phyloP scores from a whole-genome alignment of 2,113 vertebrate species.

The Vicugna pacos region DNA sequence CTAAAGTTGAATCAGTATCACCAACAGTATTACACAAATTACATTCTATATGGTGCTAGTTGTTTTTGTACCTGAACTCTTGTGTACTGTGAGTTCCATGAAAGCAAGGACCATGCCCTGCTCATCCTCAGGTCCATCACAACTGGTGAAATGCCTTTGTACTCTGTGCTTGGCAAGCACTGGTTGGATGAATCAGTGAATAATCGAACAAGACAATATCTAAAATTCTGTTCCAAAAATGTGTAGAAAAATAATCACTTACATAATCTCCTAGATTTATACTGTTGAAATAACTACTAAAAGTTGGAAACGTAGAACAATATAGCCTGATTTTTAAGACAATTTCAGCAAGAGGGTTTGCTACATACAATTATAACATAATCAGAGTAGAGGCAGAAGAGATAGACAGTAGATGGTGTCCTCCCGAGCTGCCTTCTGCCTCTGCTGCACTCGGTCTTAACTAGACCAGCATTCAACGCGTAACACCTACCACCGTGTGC shows the following conservation, averaged over 20 bases:
- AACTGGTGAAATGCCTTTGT: not conserved
- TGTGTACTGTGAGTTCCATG: not conserved
- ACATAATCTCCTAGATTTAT: not conserved
- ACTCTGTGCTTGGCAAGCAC: not conserved
- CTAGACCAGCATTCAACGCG: not conserved
- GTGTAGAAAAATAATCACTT: not conserved
- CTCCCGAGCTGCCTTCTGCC: not conserved
- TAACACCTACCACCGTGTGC: not conserved
- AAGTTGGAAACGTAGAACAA: not conserved
- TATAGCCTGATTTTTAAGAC: not conserved
- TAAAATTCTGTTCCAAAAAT: slow-evolving; percentile 15
- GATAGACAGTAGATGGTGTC: not conserved
- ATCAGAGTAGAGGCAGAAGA: not conserved
- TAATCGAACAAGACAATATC: not conserved
- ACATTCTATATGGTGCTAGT: not conserved
- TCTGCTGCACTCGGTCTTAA: not conserved
- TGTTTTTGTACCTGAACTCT: not conserved
- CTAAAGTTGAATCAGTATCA: not conserved
- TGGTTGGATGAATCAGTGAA: not conserved
- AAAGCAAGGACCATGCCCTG: not conserved
- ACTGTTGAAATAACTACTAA: not conserved
- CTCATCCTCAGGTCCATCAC: not conserved
- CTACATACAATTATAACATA: not conserved
- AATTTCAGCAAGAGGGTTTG: not conserved
- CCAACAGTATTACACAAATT: not conserved